Evolutionary conservation across 2,113 vertebrate species (phyloP), one percentile per base, ranked within the genome.

Genomic region (Pseudois nayaur): DNA sequence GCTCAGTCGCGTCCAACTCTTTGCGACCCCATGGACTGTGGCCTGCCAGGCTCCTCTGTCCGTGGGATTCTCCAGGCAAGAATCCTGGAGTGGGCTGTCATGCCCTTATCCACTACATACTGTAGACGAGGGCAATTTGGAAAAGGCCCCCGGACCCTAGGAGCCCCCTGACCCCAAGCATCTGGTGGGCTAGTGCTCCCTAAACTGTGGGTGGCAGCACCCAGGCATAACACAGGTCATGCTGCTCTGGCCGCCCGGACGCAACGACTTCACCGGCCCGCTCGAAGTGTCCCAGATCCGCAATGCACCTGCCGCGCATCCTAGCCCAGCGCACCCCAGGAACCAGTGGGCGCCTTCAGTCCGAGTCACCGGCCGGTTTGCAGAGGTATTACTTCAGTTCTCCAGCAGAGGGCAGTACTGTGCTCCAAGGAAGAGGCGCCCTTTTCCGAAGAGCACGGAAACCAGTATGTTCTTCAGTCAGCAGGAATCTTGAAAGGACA

Each of bases 351-450:
- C 54, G 5, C 85, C 67, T 2, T 19, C 54, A 6, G 12, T 2
- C 50, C 8, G 0, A 23, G 19, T 1, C 25, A 2, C 1, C 17
- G 3, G 4, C 25, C 3, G 1, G 15, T 31, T 5, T 23, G n/a
- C 17, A n/a, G 25, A 11, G 12, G 31, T 55, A 15, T 45, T 67
- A 33, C 54, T 85, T 5, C 31, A 0, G 3, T 3, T 17, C 1
- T 81, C 92, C 97, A 96, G 96, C 93, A 98, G 96, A 89, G 82
- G 94, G 90, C 93, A 91, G 97, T n/a, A 76, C 54, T 31, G 87
- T 1, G 23, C 36, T 14, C 62, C 45, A 31, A 52, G 55, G 43
- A 50, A 43, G 36, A 55, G 16, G 29, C 1, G 0, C 11, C 40
- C 57, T 14, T 54, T 25, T 4, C 45, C 3, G n/a, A 62, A 48